Conservation (phyloP, 92 coral and sea anemone species). For the Micromussa lordhowensis region DNA sequence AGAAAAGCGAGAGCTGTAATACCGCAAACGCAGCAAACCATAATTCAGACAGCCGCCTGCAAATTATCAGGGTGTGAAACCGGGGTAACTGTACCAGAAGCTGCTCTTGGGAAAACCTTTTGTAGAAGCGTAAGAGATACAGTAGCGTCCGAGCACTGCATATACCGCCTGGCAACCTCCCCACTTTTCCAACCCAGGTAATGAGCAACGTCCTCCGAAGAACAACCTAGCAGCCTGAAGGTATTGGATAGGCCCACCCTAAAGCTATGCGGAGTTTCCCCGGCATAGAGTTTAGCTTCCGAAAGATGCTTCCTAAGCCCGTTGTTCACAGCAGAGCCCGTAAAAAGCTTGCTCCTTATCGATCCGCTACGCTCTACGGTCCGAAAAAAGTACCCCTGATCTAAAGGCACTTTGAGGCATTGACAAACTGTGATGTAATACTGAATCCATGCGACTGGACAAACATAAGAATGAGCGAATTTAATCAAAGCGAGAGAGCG, state of each 20-base stretch:
- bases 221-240: conserved; percentile 45
- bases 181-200: conserved; percentile 45
- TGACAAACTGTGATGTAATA: conserved; percentile 45
- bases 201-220: conserved; percentile 38
- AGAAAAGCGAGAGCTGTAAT: conserved; percentile 9
- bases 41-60: conserved; percentile 13
- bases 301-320: conserved; percentile 26
- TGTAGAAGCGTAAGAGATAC: conserved; percentile 14
- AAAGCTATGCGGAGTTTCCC: conserved; percentile 64
- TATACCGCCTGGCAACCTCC: conserved; percentile 17
- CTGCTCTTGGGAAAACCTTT: conserved; percentile 9
- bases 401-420: conserved; percentile 6
- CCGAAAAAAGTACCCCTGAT: conserved; percentile 49
- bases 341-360: conserved; percentile 39
- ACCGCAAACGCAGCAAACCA: conserved; percentile 4
- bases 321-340: conserved; percentile 43
- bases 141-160: conserved; percentile 23
- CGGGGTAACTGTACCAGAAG: conserved; percentile 10
- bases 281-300: conserved; percentile 28
- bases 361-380: conserved; percentile 37
- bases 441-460: conserved; percentile 59
- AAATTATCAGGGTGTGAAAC: conserved; percentile 23
- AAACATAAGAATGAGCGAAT: conserved; percentile 17
- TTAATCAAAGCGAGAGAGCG: conserved; percentile 40
- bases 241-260: conserved; percentile 58